Conservation (phyloP, 2,888 invertebrate genomes). For the Amaurobius ferox region DNA sequence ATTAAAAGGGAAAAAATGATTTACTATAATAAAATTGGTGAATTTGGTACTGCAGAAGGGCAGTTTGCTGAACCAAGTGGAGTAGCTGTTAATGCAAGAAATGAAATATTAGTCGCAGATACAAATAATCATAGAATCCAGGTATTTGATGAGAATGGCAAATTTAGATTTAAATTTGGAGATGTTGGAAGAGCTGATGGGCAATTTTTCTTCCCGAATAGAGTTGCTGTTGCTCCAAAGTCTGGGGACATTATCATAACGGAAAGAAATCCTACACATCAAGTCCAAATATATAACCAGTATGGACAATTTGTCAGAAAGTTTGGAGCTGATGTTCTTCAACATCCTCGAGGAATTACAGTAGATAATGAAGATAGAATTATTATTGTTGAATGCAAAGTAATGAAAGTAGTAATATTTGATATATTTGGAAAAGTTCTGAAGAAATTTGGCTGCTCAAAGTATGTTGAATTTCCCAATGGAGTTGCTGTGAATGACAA, state of each 20-base stretch:
- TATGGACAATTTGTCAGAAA: slow-evolving; percentile 99
- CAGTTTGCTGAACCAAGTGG: slow-evolving; percentile 99
- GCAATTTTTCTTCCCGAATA: slow-evolving; percentile 97
- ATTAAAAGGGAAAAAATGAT: slow-evolving; percentile 99
- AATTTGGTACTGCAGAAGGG: slow-evolving; percentile 98
- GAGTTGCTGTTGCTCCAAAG: slow-evolving; percentile 98
- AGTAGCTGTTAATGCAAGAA: slow-evolving; percentile 98
- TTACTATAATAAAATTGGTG: slow-evolving; percentile 99
- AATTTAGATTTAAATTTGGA: slow-evolving; percentile 99
- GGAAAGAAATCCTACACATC: slow-evolving; percentile 96
- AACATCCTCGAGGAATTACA: slow-evolving; percentile 98
- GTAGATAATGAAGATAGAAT: slow-evolving; percentile 99
- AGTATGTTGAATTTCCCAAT: slow-evolving; percentile 99
- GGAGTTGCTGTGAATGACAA: slow-evolving; percentile 99
- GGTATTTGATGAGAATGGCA: slow-evolving; percentile 98
- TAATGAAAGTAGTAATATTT: slow-evolving; percentile 99
- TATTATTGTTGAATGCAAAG: slow-evolving; percentile 99
- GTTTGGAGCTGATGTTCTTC: slow-evolving; percentile 98
- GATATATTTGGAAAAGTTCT: slow-evolving; percentile 97
- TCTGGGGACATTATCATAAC: slow-evolving; percentile 99
- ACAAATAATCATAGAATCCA: slow-evolving; percentile 99
- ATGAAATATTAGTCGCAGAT: slow-evolving; percentile 96
- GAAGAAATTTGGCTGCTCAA: slow-evolving; percentile 98
- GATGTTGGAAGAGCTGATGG: slow-evolving; percentile 98
- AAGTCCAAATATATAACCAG: slow-evolving; percentile 99